Evolutionary conservation across 2,113 vertebrate genomes (phyloP).

Genomic region (Dromiciops gliroides): DNA sequence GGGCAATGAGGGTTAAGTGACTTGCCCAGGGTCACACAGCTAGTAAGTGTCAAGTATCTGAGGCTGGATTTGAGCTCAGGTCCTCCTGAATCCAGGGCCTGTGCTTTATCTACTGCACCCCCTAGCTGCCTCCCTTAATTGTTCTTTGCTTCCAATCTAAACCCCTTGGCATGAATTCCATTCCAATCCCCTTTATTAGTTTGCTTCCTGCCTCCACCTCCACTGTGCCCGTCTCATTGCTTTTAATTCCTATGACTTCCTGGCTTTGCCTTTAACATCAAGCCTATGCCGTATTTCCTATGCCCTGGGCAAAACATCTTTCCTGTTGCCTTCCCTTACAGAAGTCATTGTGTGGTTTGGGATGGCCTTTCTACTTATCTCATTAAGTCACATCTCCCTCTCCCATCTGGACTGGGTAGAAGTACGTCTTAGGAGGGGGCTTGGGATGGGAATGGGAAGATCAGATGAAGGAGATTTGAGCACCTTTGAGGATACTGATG

Average conservation of each 20-base stretch:
- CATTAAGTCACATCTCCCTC: neutral
- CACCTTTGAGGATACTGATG: neutral
- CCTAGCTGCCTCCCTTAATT: too few species aligned
- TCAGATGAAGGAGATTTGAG: neutral
- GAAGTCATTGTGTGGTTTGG: neutral
- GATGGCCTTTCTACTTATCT: neutral
- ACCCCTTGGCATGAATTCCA: neutral
- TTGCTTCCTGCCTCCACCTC: neutral
- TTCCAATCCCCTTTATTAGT: neutral
- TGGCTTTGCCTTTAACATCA: neutral
- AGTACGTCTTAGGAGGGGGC: neutral
- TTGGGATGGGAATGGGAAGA: neutral
- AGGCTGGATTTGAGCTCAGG: too few species aligned
- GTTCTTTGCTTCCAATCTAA: conserved; percentile 2
- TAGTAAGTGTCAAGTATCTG: too few species aligned
- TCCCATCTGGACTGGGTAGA: neutral
- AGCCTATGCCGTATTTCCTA: neutral
- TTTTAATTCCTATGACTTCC: neutral
- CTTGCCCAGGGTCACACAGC: too few species aligned
- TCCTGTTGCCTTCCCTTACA: neutral
- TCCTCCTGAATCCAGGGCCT: too few species aligned
- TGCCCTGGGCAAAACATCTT: neutral
- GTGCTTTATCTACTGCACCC: too few species aligned
- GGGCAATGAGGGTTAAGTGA: too few species aligned
- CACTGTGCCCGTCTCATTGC: neutral